Evolutionary conservation across 1,140 invertebrate genomes (phyloP).

Genomic region (Drosophila teissieri): DNA sequence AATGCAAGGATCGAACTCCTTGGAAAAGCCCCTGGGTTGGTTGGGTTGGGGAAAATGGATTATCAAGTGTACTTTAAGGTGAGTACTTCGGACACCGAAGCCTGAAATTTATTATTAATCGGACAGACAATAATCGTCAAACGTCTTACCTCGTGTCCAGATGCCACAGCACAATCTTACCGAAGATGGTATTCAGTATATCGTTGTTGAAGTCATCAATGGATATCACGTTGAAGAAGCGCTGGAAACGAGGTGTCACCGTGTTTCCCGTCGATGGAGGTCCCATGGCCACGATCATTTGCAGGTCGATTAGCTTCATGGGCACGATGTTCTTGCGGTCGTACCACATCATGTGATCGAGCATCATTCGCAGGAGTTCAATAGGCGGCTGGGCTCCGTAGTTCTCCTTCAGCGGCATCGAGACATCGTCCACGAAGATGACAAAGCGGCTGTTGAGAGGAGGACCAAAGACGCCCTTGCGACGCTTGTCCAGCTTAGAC

Average conservation of each 20-base stretch:
- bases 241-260: slow-evolving; percentile 93
- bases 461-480: slow-evolving; percentile 97
- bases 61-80: not conserved
- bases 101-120: not conserved
- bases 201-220: slow-evolving; percentile 96
- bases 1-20: slow-evolving; percentile 97
- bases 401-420: slow-evolving; percentile 94
- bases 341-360: slow-evolving; percentile 97
- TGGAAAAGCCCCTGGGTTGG: slow-evolving; percentile 92
- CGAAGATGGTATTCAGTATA: slow-evolving; percentile 94
- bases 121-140: not conserved
- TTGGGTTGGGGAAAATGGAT: not conserved
- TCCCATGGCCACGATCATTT: slow-evolving; percentile 95
- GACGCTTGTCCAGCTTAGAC: slow-evolving; percentile 96
- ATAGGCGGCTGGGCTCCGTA: slow-evolving; percentile 97
- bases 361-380: slow-evolving; percentile 94
- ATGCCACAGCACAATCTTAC: slow-evolving; percentile 97
- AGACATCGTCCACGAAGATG: slow-evolving; percentile 97
- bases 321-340: slow-evolving; percentile 94
- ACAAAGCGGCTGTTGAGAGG: slow-evolving; percentile 95
- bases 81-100: slow-evolving; percentile 17
- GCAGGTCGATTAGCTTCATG: slow-evolving; percentile 95
- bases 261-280: slow-evolving; percentile 92
- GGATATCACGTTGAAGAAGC: slow-evolving; percentile 95
- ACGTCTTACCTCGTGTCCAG: slow-evolving; percentile 91